A percentile compares a stretch with the other conserved stretches of the same genome.
phyloP scores from a whole-genome alignment of 2,888 invertebrate genomes.

The Acrocera orbiculus region DNA sequence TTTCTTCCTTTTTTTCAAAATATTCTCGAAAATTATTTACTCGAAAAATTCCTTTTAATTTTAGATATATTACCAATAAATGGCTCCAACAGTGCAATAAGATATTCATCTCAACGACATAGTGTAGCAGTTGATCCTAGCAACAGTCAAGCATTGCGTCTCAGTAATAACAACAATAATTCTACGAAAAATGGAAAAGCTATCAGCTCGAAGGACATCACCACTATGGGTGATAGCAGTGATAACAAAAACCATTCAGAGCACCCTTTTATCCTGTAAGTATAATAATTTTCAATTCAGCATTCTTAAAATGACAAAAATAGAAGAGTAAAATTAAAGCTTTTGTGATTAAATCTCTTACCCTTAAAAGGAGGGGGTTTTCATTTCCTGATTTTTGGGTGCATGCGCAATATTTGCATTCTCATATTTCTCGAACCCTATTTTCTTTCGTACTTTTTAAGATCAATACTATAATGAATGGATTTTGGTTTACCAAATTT shows the following conservation, averaged over 20 bases:
- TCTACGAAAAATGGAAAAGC: not conserved
- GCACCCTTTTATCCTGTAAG: constrained; percentile 9
- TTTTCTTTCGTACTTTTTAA: no score
- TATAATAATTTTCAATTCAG: constrained; percentile 1
- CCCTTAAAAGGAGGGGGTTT: no score
- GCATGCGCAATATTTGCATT: no score
- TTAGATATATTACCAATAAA: not conserved
- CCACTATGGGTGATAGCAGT: constrained; percentile 4
- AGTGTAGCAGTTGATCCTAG: constrained; percentile 5
- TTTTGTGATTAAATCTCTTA: no score
- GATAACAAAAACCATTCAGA: constrained; percentile 4
- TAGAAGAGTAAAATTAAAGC: no score
- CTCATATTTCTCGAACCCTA: no score
- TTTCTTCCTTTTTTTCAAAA: not conserved
- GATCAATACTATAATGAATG: no score
- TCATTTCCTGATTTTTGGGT: no score
- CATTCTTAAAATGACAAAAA: no score
- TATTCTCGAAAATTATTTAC: not conserved
- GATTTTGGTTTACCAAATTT: no score
- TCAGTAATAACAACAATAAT: not conserved
- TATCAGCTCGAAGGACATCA: no score
- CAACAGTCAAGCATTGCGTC: not conserved
- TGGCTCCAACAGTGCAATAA: constrained; percentile 1
- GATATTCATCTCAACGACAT: constrained; percentile 4
- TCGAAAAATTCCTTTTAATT: no score